Evolutionary conservation across 2,888 invertebrate species (phyloP).

Genomic region (Plebejus melissa): DNA sequence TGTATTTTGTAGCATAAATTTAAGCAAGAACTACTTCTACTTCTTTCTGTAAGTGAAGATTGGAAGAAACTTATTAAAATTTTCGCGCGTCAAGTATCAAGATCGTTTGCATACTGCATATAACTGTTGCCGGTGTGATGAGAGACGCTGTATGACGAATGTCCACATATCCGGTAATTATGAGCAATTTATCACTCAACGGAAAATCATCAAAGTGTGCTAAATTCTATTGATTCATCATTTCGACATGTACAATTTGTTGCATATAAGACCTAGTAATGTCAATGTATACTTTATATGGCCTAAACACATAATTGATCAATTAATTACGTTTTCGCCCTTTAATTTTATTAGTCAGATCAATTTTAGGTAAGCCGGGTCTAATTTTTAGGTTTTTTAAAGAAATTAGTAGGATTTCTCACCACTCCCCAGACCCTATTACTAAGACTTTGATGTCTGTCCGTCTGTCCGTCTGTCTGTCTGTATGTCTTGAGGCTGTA

Average conservation of each 20-base stretch:
- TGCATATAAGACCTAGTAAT: constrained; percentile 12
- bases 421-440: too few species aligned
- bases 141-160: constrained; percentile 28
- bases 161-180: constrained; percentile 29
- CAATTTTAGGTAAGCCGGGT: not conserved
- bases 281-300: not conserved
- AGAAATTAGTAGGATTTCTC: too few species aligned
- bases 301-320: not conserved
- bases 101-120: constrained; percentile 16
- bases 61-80: not conserved
- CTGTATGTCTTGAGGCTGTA: too few species aligned
- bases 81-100: constrained; percentile 16
- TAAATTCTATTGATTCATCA: constrained; percentile 27
- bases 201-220: constrained; percentile 26
- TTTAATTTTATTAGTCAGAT: not conserved
- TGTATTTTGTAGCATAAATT: not conserved
- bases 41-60: not conserved
- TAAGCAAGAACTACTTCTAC: not conserved
- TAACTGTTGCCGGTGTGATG: not conserved
- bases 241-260: constrained; percentile 21
- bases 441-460: too few species aligned
- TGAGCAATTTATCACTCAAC: constrained; percentile 26
- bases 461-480: too few species aligned
- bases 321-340: constrained; percentile 11
- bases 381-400: too few species aligned